A percentile compares a stretch with the other conserved stretches of the same genome.
Conservation (phyloP, 2,797 vertebrate species). For the Cyprinella venusta region DNA sequence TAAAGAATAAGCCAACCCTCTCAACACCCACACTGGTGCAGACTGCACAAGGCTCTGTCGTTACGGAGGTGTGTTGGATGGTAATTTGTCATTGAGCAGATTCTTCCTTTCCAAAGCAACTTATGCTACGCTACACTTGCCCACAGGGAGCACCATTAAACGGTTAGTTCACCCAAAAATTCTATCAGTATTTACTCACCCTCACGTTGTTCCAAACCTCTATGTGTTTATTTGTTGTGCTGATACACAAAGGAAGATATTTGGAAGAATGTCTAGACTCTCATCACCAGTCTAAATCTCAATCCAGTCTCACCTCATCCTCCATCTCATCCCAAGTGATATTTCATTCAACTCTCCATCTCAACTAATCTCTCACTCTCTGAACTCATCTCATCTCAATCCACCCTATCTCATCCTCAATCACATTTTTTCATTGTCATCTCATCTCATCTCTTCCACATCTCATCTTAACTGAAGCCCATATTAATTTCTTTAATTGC, state of each 20-base stretch:
- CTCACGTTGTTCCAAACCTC: no score
- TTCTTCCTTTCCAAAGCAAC: neutral
- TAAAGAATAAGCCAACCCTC: slow-evolving; percentile 26
- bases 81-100: slow-evolving; percentile 4
- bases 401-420: neutral
- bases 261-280: no score
- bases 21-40: neutral
- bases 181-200: no score
- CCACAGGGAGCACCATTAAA: neutral
- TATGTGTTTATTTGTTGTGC: no score
- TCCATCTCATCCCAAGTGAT: neutral
- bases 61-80: slow-evolving; percentile 11
- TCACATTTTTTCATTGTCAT: neutral
- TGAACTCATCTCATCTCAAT: neutral
- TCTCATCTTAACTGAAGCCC: neutral
- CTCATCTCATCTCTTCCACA: neutral
- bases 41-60: neutral
- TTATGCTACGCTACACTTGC: neutral
- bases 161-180: no score
- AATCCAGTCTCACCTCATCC: neutral
- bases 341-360: neutral
- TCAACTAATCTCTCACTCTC: neutral
- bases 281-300: neutral
- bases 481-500: slow-evolving; percentile 12
- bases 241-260: no score